Base-by-base conservation (phyloP, 1,140 invertebrate genomes). In the Idris sp. region DNA sequence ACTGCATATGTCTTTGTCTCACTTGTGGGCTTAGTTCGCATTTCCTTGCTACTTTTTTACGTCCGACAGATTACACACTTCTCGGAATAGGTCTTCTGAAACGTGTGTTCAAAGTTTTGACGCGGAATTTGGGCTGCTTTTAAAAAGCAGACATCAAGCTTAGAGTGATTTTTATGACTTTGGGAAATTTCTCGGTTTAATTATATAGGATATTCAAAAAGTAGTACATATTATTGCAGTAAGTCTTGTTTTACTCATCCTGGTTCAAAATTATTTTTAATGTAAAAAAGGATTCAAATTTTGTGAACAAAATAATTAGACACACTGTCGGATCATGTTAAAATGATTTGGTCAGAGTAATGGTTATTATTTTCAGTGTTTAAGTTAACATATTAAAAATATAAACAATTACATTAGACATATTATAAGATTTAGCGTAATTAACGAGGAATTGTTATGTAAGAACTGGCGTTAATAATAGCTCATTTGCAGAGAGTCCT, bases 381-480 rank as follows among this genome's bases (percentile, higher is more conserved):
- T 59, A 69, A 69, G n/a, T n/a, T n/a, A n/a, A n/a, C n/a, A n/a
- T n/a, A n/a, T n/a, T n/a, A n/a, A 38, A 14, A 15, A 48, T 22
- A 44, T 49, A 58, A 28, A 48, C 1, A 0, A 11, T 58, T 61
- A 15, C 41, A 31, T 46, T 1, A 19, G 11, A n/a, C 46, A 59
- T 6, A 6, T 51, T 13, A 15, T 9, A 16, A 54, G 38, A 56
- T 59, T 61, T 58, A 35, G 10, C 3, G 48, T 33, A 67, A 67
- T 74, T 74, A 74, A 67, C 41, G 15, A 49, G 28, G 25, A 62
- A 62, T 74, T 74, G 67, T 62, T 54, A 56, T 22, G 28, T 74
- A 74, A 74, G 71, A 41, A 67, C 48, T 56, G 14, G 48, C 41
- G 48, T 61, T 74, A 74, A 74, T 74, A 67, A 74, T 67, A 67